Conservation (phyloP, 64 coral and sea anemone genomes). For the Pachyseris speciosa region DNA sequence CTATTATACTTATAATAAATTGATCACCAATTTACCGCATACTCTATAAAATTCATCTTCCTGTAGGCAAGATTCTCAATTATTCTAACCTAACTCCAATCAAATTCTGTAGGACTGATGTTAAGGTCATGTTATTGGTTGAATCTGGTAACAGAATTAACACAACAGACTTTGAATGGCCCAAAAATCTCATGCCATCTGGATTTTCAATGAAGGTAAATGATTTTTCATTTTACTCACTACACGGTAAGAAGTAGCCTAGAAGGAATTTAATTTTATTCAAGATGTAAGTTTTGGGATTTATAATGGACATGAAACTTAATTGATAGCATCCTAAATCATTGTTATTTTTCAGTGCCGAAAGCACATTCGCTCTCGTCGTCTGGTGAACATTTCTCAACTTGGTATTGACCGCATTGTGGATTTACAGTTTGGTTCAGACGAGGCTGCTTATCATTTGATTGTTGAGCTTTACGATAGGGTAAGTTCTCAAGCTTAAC, state of each 20-base stretch:
- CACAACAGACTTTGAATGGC: conserved; percentile 99
- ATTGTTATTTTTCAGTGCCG: conserved; percentile 66
- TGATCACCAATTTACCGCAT: too few relatives aligned
- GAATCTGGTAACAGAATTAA: conserved; percentile 92
- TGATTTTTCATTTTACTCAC: neutral
- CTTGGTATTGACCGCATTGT: conserved; percentile 98
- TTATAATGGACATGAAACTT: too few relatives aligned
- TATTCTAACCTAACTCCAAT: neutral
- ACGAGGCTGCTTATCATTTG: conserved; percentile 92
- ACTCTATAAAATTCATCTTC: too few relatives aligned
- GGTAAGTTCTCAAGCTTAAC: conserved; percentile 20
- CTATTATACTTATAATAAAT: too few relatives aligned
- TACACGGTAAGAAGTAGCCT: neutral
- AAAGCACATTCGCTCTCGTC: conserved; percentile 82
- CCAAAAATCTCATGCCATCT: conserved; percentile 93
- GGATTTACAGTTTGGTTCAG: conserved; percentile 98
- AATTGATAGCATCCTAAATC: too few relatives aligned
- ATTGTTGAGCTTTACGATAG: conserved; percentile 97
- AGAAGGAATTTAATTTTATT: too few relatives aligned
- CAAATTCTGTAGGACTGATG: conserved; percentile 73
- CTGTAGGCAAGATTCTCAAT: neutral
- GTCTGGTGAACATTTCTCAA: conserved; percentile 83
- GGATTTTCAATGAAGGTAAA: conserved; percentile 99
- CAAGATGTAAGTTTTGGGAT: too few relatives aligned
- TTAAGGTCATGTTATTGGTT: conserved; percentile 88